Conservation (phyloP, 2,113 vertebrate genomes). For the Hiodon tergisus region DNA sequence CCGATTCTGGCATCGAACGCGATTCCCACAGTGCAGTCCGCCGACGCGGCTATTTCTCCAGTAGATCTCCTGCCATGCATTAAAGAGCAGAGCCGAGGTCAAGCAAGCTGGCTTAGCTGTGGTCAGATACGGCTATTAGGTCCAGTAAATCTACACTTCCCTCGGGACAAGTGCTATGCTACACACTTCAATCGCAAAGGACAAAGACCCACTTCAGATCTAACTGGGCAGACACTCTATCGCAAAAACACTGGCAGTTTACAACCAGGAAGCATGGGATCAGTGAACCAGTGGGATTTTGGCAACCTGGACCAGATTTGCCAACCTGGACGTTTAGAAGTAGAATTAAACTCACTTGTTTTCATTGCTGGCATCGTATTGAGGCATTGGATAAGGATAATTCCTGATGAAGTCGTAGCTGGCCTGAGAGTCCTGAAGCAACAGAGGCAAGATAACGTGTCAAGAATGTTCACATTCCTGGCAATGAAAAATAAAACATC, state of each 20-base stretch:
- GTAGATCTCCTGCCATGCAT: conserved; percentile 96
- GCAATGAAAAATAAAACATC: too few species aligned
- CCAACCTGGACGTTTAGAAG: not conserved
- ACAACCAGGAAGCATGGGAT: not conserved
- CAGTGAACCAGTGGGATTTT: not conserved
- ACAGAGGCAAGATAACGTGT: conserved; percentile 4
- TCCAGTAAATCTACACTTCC: too few species aligned
- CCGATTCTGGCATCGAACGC: conserved; percentile 90
- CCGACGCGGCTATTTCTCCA: conserved; percentile 84
- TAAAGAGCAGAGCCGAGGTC: conserved; percentile 47
- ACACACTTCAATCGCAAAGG: too few species aligned
- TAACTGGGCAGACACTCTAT: too few species aligned
- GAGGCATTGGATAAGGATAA: conserved; percentile 82
- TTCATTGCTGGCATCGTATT: conserved; percentile 74
- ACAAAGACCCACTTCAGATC: too few species aligned
- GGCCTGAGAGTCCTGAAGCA: conserved; percentile 79
- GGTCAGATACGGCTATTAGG: too few species aligned
- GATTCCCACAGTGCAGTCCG: conserved; percentile 90
- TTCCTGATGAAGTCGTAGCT: conserved; percentile 88
- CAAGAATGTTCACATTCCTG: too few species aligned
- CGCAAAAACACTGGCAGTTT: not conserved
- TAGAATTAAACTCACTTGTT: conserved; percentile 75
- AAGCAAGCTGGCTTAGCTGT: conserved; percentile 9
- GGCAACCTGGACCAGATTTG: not conserved
- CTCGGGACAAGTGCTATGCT: too few species aligned